phyloP scores from a whole-genome alignment of 2,888 invertebrate genomes.

The Uropetala carovei region DNA sequence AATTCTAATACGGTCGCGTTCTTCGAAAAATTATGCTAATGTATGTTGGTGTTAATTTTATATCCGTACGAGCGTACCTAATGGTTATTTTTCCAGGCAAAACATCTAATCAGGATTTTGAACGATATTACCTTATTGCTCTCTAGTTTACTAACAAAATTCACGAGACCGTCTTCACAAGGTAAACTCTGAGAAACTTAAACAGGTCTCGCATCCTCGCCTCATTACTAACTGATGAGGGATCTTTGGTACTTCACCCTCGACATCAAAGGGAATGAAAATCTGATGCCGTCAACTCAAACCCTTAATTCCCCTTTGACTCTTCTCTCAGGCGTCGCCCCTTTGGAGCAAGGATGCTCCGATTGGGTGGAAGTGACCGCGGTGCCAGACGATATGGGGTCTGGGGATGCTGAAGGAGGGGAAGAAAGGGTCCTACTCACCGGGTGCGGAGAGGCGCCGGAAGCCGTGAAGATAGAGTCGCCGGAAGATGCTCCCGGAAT shows the following conservation, averaged over 20 bases:
- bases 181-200: no score
- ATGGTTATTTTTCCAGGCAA: no score
- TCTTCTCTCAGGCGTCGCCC: constrained; percentile 1
- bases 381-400: constrained; percentile 72
- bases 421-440: constrained; percentile 67
- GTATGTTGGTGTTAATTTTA: no score
- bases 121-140: no score
- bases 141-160: no score
- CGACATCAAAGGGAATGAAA: not conserved
- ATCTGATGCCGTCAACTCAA: not conserved
- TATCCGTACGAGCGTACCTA: no score
- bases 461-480: constrained; percentile 67
- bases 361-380: constrained; percentile 78
- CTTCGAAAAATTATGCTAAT: no score
- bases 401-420: constrained; percentile 67
- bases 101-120: no score
- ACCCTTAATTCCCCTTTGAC: constrained; percentile 14
- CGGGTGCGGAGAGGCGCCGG: constrained; percentile 68
- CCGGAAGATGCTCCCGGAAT: constrained; percentile 66
- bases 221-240: not conserved
- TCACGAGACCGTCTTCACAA: no score
- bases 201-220: not conserved
- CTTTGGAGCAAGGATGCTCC: constrained; percentile 50
- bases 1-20: no score
- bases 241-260: not conserved